These are phyloP conservation scores for Ptiloglossa arizonensis DNA, from an alignment of 1,140 invertebrate genomes.

Conservation along the genomic window DNA sequence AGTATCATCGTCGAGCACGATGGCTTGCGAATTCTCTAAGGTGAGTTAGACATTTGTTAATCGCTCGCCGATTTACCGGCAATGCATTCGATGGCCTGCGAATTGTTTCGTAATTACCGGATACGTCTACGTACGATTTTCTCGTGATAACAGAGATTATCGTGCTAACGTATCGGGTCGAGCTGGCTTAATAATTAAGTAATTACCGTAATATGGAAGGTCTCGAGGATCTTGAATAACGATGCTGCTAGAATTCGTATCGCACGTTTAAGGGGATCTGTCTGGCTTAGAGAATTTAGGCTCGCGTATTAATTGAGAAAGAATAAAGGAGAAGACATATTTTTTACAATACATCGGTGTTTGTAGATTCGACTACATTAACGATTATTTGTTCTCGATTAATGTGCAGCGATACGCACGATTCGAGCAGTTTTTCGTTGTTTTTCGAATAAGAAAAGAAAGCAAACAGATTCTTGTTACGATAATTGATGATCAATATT, in stretches of 20 bases:
- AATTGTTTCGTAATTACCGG: slow-evolving; percentile 37
- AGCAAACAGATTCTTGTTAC: too few relatives aligned
- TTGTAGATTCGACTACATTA: too few relatives aligned
- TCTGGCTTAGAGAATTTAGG: too few relatives aligned
- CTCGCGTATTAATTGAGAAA: too few relatives aligned
- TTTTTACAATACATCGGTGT: too few relatives aligned
- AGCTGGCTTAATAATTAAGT: slow-evolving; percentile 1
- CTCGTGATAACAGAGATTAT: background rate
- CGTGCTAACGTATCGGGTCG: slow-evolving; percentile 11
- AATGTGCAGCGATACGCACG: too few relatives aligned
- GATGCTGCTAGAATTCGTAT: background rate
- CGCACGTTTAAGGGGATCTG: too few relatives aligned
- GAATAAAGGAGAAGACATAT: too few relatives aligned
- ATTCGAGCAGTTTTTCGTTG: too few relatives aligned
- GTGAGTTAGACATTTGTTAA: slow-evolving; percentile 60
- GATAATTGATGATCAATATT: too few relatives aligned
- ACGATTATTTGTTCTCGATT: too few relatives aligned
- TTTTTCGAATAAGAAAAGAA: too few relatives aligned
- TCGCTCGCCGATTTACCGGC: slow-evolving; percentile 22
- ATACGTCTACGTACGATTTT: background rate
- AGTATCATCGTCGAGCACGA: slow-evolving; percentile 69
- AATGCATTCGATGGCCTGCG: slow-evolving; percentile 12
- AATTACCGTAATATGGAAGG: background rate
- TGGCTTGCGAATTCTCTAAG: slow-evolving; percentile 72
- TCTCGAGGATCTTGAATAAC: background rate